phyloP scores from a whole-genome alignment of 2,113 vertebrate species.

The Passer domesticus region DNA sequence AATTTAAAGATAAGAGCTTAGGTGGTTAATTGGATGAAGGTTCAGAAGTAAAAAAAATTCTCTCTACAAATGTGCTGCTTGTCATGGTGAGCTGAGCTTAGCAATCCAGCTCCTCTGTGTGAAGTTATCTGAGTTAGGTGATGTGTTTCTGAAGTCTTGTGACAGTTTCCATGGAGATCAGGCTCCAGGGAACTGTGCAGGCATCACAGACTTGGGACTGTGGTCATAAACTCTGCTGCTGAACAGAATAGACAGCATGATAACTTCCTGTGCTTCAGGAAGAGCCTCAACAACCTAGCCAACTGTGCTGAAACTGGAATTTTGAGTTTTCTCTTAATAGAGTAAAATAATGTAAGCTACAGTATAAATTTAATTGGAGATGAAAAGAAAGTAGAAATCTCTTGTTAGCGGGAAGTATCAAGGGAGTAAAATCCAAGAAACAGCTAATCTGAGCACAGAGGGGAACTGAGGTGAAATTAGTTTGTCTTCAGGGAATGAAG shows the following conservation, averaged over 20 bases:
- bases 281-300: background rate
- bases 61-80: background rate
- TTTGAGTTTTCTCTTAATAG: background rate
- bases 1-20: background rate
- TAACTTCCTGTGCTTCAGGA: background rate
- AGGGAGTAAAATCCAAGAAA: conserved; percentile 37
- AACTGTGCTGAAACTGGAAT: background rate
- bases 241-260: fast-evolving
- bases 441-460: conserved; percentile 11
- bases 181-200: background rate
- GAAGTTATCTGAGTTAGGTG: background rate
- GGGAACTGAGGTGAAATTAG: conserved; percentile 1
- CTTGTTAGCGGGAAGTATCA: background rate
- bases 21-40: background rate
- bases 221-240: background rate
- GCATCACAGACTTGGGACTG: background rate
- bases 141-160: background rate
- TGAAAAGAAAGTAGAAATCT: conserved; percentile 1
- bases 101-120: background rate
- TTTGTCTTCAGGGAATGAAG: conserved; percentile 3
- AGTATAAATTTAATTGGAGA: background rate
- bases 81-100: background rate
- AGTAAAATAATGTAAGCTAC: background rate
- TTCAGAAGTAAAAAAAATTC: background rate
- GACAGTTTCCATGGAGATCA: background rate